Conservation (phyloP, 2,113 vertebrate genomes). For the Macquaria ambigua region DNA sequence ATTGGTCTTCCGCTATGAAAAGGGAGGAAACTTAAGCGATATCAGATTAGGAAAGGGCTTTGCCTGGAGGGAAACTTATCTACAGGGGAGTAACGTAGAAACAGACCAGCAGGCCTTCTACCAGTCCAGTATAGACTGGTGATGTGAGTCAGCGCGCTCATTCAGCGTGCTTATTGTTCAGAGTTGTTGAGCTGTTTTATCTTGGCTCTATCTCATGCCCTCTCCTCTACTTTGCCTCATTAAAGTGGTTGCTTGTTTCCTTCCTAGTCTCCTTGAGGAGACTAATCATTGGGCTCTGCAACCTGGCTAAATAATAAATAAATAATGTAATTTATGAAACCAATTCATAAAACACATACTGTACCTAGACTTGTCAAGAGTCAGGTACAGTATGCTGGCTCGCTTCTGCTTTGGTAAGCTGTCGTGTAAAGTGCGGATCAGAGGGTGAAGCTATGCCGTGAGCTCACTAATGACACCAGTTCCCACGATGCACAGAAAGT, state of each 20-base stretch:
- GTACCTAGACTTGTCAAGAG: background rate
- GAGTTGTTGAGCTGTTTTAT: conserved; percentile 30
- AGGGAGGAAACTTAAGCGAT: conserved; percentile 34
- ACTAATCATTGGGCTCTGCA: background rate
- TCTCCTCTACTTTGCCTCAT: conserved; percentile 18
- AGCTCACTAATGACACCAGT: background rate
- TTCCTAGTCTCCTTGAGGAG: too few species aligned
- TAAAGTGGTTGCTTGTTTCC: conserved; percentile 28
- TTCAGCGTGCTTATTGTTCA: conserved; percentile 42
- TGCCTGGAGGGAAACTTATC: conserved; percentile 17
- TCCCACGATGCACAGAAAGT: background rate
- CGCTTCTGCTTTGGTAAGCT: background rate
- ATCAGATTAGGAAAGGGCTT: conserved; percentile 41
- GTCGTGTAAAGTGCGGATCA: background rate
- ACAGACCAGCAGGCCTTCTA: conserved; percentile 1
- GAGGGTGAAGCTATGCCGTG: background rate
- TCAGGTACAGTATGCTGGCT: background rate
- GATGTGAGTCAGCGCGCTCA: conserved; percentile 1
- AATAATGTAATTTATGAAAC: background rate
- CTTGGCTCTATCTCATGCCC: conserved; percentile 18
- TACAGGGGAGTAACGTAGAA: background rate
- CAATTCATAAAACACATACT: background rate
- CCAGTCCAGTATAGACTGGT: background rate
- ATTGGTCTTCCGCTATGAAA: background rate
- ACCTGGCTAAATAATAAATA: background rate